Conservation (phyloP, 1,140 invertebrate genomes). For the Lepidostoma basale region DNA sequence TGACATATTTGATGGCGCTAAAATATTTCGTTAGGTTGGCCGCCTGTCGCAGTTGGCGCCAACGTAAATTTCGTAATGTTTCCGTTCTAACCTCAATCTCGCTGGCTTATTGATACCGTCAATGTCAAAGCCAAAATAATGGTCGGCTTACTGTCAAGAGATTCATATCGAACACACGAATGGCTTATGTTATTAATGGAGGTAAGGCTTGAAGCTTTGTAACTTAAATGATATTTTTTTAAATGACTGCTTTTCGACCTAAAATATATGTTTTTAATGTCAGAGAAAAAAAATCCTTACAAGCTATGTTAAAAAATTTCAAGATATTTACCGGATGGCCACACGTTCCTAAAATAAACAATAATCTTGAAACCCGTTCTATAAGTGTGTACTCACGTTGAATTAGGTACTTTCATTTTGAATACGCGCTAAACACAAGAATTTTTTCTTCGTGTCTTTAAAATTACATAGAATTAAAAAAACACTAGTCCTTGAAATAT, state of each 20-base stretch:
- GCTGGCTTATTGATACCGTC: background rate
- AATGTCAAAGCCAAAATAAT: slow-evolving; percentile 1
- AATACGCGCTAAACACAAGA: no score
- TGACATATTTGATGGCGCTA: background rate
- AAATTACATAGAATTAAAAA: no score
- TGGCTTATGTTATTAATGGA: background rate
- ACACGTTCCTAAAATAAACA: no score
- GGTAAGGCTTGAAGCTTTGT: no score
- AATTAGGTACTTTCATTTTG: no score
- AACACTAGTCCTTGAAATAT: no score
- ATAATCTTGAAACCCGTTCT: no score
- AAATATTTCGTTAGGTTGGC: background rate
- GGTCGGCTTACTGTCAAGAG: background rate
- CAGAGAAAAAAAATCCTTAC: background rate
- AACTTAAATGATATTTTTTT: background rate
- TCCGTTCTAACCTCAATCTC: background rate
- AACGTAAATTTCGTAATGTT: background rate
- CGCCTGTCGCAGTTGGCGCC: background rate
- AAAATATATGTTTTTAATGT: background rate
- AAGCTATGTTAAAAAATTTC: background rate
- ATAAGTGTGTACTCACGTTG: no score
- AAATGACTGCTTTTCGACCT: background rate
- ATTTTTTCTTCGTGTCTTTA: no score
- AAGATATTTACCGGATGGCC: background rate
- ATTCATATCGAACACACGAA: background rate